Base-by-base conservation (phyloP, 2,113 vertebrate species). In the Merops nubicus region DNA sequence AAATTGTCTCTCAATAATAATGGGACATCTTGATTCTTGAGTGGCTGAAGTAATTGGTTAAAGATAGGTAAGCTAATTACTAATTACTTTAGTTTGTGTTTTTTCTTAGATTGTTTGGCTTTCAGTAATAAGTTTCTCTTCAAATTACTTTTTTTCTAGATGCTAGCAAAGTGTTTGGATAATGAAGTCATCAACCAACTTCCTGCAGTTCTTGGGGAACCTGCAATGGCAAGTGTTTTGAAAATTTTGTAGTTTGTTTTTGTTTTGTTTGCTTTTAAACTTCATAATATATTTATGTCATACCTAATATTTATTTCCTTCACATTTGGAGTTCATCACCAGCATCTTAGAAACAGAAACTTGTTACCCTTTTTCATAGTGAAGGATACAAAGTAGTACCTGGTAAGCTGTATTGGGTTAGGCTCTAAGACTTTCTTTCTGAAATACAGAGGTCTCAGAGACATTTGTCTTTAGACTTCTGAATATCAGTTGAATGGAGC, bases 181-280 rank as follows among this genome's bases (percentile, higher is more conserved):
- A 96, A 97, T 57, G 97, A 95, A 31, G 73, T 90, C 87, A 15
- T 90, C 80, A 98, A 98, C 72, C 95, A 96, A 9, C 98, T 98
- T 56, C 98, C 98, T 56, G 19, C 67, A 74, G 76, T 97, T 74
- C 97, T 98, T 56, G 97, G 97, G 88, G 98, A 98, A 53, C 94
- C 98, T 75, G 54, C 96, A 17, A 98, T 98, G 98, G 98, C 96
- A 97, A 96, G 85, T 91, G 13, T 68, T 62, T 70, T 21, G 19
- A 36, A 51, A 87, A 19, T 34, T n/a, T 51, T 47, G 26, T 13
- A 3, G 1, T 6, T n/a, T 31, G 7, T 5, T 29, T 23, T 54
- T 42, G 8, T 8, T 40, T 57, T 42, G 7, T 38, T 76, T 57
- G 22, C 7, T 40, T 76, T 70, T 59, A 59, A 36, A 40, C 38